Evolutionary conservation across 2,113 vertebrate genomes (phyloP), one percentile per base, ranked within the genome.

Genomic region (Notothenia rossii): DNA sequence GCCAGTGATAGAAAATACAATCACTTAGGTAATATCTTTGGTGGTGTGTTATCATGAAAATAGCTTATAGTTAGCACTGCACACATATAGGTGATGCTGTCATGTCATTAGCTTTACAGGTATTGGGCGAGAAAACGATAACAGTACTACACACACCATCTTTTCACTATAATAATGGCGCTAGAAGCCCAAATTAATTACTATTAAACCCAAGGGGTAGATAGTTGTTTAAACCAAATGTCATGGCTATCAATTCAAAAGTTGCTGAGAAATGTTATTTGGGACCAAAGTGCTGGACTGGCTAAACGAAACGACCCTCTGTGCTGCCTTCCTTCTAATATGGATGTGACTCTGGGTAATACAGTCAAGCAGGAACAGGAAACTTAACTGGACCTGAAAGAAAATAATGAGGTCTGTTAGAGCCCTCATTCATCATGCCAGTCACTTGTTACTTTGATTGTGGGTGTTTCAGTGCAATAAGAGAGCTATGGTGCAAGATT

Each of bases 401-500:
- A 40, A 59, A 43, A 54, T 9, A 65, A 15, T 25, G 8, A 20
- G 33, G 45, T 59, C 60, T 49, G 59, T 55, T 61, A 36, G 40
- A 36, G 29, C 5, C 7, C 11, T 64, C 14, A 25, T 46, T 58
- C 2, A 15, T 59, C 33, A 15, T 11, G 20, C 45, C 43, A 45
- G 29, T 12, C 29, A 20, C 9, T 20, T 11, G 4, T 49, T 55
- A 14, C 29, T 72, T 50, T 73, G 15, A 72, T 75, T 45, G 40
- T 4, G 36, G 5, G 48, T 18, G 3, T 50, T 61, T 58, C 20
- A 20, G 53, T 13, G 56, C 8, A 22, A 43, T 33, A 71, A 20
- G 63, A 36, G 66, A 82, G 63, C 51, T 54, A 40, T 69, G 18
- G 50, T 49, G 45, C 29, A 70, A 55, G 33, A 75, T 66, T 61